These are phyloP conservation scores for Actinia tenebrosa DNA, from an alignment of 64 coral and sea anemone species.

Conservation along the genomic window DNA sequence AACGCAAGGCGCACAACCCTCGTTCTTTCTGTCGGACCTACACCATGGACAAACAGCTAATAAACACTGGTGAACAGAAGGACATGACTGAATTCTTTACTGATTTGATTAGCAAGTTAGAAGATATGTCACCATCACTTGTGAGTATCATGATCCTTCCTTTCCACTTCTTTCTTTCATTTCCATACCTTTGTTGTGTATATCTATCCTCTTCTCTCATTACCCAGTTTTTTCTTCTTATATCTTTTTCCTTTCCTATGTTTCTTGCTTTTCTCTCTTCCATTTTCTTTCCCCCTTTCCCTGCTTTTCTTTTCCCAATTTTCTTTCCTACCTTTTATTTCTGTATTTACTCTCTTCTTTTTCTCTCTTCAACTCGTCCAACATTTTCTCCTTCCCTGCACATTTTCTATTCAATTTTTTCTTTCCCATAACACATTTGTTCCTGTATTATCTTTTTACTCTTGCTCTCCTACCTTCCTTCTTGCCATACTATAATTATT, in stretches of 20 bases:
- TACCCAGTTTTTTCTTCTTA: background rate
- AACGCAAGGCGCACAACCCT: conserved; percentile 95
- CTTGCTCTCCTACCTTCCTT: no score
- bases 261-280: background rate
- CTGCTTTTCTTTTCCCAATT: background rate
- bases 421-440: no score
- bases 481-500: no score
- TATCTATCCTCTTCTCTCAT: background rate
- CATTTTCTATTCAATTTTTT: no score
- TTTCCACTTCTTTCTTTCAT: background rate
- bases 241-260: background rate
- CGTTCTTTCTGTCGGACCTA: conserved; percentile 91
- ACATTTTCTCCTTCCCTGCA: no score
- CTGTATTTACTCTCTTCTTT: no score
- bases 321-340: background rate
- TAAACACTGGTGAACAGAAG: conserved; percentile 97
- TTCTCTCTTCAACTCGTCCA: background rate
- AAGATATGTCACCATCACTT: conserved; percentile 94
- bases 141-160: conserved; percentile 25
- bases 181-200: no score
- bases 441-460: no score
- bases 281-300: background rate
- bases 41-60: conserved; percentile 96
- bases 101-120: conserved; percentile 91
- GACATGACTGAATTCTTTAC: conserved; percentile 99